Percentiles rank a stretch among this genome's conserved stretches.
Evolutionary conservation across 2,888 invertebrate genomes (phyloP).

Genomic region (Eupithecia abbreviata): DNA sequence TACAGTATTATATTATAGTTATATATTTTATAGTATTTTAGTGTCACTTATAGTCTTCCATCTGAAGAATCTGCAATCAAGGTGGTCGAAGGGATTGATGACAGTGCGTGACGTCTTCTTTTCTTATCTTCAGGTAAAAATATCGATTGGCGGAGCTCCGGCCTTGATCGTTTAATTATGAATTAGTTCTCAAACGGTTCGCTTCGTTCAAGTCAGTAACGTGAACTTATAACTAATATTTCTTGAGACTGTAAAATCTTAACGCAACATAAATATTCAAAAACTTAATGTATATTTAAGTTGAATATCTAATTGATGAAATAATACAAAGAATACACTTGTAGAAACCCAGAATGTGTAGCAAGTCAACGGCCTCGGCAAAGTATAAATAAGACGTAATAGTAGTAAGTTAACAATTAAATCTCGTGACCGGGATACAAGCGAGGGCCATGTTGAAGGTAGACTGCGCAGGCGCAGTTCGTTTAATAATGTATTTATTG

Average conservation of each 20-base stretch:
- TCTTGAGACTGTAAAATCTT: background rate
- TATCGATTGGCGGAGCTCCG: background rate
- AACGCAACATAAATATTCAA: background rate
- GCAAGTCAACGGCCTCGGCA: background rate
- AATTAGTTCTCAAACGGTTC: background rate
- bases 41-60: too few species aligned
- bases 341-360: background rate
- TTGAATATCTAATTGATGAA: background rate
- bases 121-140: background rate
- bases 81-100: background rate
- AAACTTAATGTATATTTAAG: background rate
- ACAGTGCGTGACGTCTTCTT: background rate
- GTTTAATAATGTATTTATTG: background rate
- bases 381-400: slow-evolving; percentile 5
- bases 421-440: background rate
- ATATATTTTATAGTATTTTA: too few species aligned
- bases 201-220: background rate
- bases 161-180: background rate
- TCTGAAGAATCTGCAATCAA: too few species aligned
- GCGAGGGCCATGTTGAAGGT: background rate
- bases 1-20: too few species aligned
- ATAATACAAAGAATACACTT: background rate
- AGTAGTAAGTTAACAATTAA: background rate
- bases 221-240: background rate
- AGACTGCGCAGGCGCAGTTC: background rate